Conservation (phyloP, 1,140 invertebrate species). For the Thaumetopoea pityocampa region DNA sequence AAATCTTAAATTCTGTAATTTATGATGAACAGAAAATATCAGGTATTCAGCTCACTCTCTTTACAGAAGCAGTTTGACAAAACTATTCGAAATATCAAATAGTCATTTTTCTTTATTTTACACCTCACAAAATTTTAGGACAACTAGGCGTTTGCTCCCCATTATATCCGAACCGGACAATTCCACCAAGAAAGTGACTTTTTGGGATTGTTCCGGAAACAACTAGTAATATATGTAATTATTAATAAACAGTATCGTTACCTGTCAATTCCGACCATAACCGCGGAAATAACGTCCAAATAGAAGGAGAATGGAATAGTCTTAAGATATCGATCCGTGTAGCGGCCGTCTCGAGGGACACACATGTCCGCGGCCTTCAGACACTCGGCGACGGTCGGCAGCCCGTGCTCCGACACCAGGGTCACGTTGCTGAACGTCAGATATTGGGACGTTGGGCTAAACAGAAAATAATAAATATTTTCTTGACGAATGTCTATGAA, state of each 20-base stretch:
- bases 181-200: background rate
- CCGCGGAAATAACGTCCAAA: conserved; percentile 76
- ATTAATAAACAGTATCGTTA: conserved; percentile 33
- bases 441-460: conserved; percentile 49
- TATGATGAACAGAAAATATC: too few species aligned
- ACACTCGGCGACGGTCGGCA: conserved; percentile 73
- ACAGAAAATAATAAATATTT: conserved; percentile 6
- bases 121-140: too few species aligned
- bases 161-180: too few species aligned
- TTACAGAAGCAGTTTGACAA: too few species aligned
- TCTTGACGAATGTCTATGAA: background rate
- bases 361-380: conserved; percentile 60
- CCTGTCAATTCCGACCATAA: conserved; percentile 76
- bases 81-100: too few species aligned
- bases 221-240: too few species aligned
- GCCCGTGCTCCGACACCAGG: conserved; percentile 80
- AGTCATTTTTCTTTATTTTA: too few species aligned
- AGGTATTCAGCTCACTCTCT: too few species aligned
- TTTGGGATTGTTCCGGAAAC: too few species aligned
- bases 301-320: conserved; percentile 71
- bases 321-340: conserved; percentile 72
- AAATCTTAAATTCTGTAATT: too few species aligned
- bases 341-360: conserved; percentile 69
- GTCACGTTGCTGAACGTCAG: conserved; percentile 78
- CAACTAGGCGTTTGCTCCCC: too few species aligned